Evolutionary conservation across 2,113 vertebrate species (phyloP).

Genomic region (Salminus brasiliensis): DNA sequence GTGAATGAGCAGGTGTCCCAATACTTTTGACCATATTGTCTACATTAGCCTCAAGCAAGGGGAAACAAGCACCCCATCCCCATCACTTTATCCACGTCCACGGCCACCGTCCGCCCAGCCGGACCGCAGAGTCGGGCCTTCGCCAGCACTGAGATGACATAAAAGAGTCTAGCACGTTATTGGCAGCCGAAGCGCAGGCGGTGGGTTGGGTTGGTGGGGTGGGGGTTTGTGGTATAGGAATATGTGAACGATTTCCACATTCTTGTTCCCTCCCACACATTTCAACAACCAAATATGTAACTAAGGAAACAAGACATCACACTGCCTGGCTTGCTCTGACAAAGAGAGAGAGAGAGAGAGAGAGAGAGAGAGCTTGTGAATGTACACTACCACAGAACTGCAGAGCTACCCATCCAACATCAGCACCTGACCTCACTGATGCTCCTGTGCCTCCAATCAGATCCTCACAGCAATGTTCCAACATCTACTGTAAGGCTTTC

Average conservation of each 20-base stretch:
- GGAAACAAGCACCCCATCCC: background rate
- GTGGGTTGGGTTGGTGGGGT: background rate
- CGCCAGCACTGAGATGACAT: slow-evolving; percentile 14
- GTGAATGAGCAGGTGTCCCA: no score
- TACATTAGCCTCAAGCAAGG: no score
- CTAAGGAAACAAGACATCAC: slow-evolving; percentile 16
- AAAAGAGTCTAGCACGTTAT: slow-evolving; percentile 26
- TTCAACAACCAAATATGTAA: slow-evolving; percentile 16
- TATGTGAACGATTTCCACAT: slow-evolving; percentile 43
- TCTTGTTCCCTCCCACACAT: slow-evolving; percentile 22
- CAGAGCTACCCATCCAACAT: no score
- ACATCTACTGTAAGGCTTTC: no score
- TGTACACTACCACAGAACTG: no score
- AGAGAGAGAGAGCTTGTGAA: background rate
- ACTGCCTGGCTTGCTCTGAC: background rate
- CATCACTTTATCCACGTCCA: background rate
- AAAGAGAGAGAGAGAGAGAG: background rate
- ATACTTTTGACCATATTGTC: no score
- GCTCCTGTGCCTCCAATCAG: no score
- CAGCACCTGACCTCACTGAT: no score
- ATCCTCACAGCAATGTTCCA: no score
- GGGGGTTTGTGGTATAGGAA: slow-evolving; percentile 28
- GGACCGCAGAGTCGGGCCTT: background rate
- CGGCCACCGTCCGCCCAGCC: background rate
- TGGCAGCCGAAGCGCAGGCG: background rate